Evolutionary conservation across 2,797 vertebrate species (phyloP).

Genomic region (Sphenopsis melanotis): DNA sequence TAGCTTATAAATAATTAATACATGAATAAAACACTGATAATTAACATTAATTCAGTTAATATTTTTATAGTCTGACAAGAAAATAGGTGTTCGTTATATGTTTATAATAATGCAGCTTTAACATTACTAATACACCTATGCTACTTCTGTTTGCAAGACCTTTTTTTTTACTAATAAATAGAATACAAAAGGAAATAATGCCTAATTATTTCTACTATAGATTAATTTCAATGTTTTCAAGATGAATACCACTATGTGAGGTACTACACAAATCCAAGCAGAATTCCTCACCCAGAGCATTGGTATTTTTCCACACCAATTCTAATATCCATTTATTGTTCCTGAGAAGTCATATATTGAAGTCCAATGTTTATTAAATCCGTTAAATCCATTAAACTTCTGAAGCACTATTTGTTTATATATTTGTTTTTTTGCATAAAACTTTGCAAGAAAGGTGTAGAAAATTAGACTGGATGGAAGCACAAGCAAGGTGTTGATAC

Average conservation of each 20-base stretch:
- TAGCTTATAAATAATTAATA: slow-evolving; percentile 20
- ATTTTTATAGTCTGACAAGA: background rate
- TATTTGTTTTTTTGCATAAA: background rate
- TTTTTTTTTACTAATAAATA: background rate
- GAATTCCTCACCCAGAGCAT: background rate
- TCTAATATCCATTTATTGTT: background rate
- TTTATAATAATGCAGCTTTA: background rate
- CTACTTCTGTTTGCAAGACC: background rate
- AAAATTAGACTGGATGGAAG: background rate
- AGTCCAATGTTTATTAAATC: background rate
- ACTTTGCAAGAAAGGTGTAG: background rate
- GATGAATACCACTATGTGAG: background rate
- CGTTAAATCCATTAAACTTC: background rate
- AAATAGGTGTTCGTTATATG: background rate
- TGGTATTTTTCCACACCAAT: background rate
- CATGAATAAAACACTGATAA: background rate
- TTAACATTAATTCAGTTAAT: background rate
- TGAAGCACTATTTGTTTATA: background rate
- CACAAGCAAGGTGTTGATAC: background rate
- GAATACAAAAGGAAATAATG: background rate
- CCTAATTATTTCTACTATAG: background rate
- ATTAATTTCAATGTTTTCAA: background rate
- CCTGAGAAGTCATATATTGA: background rate
- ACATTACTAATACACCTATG: background rate
- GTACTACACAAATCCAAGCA: background rate